These are phyloP conservation scores for Monarcha castaneiventris DNA, from an alignment of 2,113 vertebrate species.

Conservation along the genomic window DNA sequence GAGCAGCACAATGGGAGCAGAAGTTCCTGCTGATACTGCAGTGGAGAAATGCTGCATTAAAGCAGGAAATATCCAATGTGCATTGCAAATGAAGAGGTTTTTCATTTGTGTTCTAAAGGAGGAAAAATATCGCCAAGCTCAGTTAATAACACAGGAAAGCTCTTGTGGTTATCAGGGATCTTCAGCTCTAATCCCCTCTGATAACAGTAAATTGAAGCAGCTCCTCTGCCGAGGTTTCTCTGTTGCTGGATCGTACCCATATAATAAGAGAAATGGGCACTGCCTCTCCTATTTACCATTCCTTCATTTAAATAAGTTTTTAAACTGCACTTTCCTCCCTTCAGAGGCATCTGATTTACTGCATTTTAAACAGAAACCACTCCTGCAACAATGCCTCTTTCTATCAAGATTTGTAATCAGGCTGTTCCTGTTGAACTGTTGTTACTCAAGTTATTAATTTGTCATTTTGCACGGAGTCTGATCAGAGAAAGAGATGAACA, in stretches of 20 bases:
- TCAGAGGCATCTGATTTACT: slow-evolving; percentile 38
- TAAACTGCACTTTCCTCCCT: slow-evolving; percentile 4
- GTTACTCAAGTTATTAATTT: slow-evolving; percentile 58
- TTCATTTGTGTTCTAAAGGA: slow-evolving; percentile 37
- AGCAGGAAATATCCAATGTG: background rate
- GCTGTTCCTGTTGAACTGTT: slow-evolving; percentile 39
- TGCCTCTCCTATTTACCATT: slow-evolving; percentile 29
- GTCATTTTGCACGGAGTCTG: slow-evolving; percentile 10
- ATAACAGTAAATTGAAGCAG: slow-evolving; percentile 60
- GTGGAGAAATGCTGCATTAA: slow-evolving; percentile 14
- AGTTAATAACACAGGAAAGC: slow-evolving; percentile 56
- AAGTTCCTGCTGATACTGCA: background rate
- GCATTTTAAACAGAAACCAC: slow-evolving; percentile 36
- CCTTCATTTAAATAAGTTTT: slow-evolving; percentile 54
- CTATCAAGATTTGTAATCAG: slow-evolving; percentile 45
- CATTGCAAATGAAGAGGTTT: slow-evolving; percentile 49
- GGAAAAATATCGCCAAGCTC: background rate
- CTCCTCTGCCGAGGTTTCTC: slow-evolving; percentile 30
- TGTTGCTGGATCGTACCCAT: slow-evolving; percentile 18
- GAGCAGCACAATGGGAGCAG: background rate
- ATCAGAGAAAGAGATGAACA: background rate
- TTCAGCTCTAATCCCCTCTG: slow-evolving; percentile 57
- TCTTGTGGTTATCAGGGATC: slow-evolving; percentile 46
- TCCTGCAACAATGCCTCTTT: slow-evolving; percentile 20
- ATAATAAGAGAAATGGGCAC: slow-evolving; percentile 39